Base-by-base conservation (phyloP, 2,113 vertebrate genomes). In the Sapayoa aenigma region DNA sequence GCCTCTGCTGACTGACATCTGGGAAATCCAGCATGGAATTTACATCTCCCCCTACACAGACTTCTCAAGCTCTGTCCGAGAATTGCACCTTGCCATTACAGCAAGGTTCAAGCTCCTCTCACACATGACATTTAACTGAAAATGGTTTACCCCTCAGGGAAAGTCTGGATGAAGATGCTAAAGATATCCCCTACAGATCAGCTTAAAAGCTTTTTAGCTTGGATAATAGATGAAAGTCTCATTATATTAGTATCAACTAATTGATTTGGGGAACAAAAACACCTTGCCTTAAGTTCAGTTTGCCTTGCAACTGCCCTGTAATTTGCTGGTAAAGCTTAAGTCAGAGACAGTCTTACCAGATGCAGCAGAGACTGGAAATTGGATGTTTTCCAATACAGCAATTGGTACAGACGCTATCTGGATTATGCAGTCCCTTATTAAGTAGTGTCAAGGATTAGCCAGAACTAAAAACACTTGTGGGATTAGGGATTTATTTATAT, bases 401-500 rank as follows among this genome's bases (percentile, higher is more conserved):
- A 85, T 35, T 87, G 71, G 69, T 69, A 95, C 20, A 91, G 67
- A 83, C 12, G 1, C 62, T 94, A 91, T 89, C 84, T 87, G 87
- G 93, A 95, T 93, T 95, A 95, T 59, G 50, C 91, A 91, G 82
- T 87, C 78, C 67, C 50, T 94, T 85, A 87, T 85, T 89, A 94
- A 91, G 81, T 85, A 87, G 91, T 85, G 93, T 94, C 81, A 95
- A 95, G 91, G 87, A 95, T 96, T 94, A 95, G 81, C 50, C 74
- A 91, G 91, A 91, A 87, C 66, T 87, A 95, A 95, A 94, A 89
- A 93, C 93, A 93, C 94, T 76, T 93, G 89, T 80, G 91, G 75
- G 93, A 95, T 93, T 95, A 95, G 74, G 78, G 89, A 91, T 95
- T 96, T 93, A 89, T 90, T 96, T 96, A 96, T 89, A 95, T 31